phyloP scores from a whole-genome alignment of 1,140 invertebrate species.

The Yoshiicerus persimilis region DNA sequence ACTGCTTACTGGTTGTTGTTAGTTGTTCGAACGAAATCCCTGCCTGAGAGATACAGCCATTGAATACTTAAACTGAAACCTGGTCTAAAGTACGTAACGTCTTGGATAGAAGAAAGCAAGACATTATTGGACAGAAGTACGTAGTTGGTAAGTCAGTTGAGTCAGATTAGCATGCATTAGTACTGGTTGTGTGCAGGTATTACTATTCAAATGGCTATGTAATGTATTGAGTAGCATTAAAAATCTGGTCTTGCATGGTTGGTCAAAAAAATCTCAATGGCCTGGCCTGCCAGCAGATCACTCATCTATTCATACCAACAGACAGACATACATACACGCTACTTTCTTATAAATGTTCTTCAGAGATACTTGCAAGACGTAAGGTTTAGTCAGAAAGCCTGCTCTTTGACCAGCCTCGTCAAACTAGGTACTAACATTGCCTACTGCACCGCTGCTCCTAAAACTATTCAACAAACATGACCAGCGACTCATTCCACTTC shows the following conservation, averaged over 20 bases:
- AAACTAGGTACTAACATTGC: not conserved
- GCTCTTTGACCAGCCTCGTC: not conserved
- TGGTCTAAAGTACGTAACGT: not conserved
- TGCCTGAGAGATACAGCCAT: not conserved
- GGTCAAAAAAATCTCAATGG: conserved; percentile 10
- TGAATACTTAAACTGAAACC: not conserved
- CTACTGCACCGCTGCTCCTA: not conserved
- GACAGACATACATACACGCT: not conserved
- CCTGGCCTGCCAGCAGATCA: conserved; percentile 7
- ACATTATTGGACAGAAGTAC: not conserved
- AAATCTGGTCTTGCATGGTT: conserved; percentile 16
- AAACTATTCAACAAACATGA: not conserved
- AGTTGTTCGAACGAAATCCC: too few species aligned
- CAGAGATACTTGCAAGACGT: not conserved
- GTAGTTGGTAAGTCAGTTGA: not conserved
- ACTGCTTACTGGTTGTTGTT: not conserved
- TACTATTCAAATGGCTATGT: not conserved
- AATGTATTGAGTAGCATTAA: conserved; percentile 9
- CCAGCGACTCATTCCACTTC: not conserved
- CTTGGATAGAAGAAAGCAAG: not conserved
- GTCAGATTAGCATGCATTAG: not conserved
- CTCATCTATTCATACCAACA: not conserved
- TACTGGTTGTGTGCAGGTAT: not conserved
- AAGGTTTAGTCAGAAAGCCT: too few species aligned
- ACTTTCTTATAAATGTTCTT: not conserved